Evolutionary conservation across 2,113 vertebrate species (phyloP), one percentile per base, ranked within the genome.

Genomic region (Gnathonemus longibarbis): DNA sequence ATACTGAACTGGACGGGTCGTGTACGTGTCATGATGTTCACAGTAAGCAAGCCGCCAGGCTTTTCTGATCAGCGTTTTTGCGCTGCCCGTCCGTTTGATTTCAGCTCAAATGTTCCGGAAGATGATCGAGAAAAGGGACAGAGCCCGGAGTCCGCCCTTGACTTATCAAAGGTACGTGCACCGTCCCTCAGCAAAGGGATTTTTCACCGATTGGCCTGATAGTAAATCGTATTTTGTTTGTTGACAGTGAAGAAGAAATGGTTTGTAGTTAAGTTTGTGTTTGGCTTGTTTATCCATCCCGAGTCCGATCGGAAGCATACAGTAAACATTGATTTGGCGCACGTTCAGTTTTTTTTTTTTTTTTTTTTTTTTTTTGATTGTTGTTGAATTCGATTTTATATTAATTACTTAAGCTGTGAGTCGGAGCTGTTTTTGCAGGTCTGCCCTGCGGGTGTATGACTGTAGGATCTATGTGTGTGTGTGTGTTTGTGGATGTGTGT

Each of bases 91-190:
- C 52, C 27, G 27, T 19, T 39, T 88, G 11, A 84, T 90, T 90
- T 42, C 77, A 91, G 89, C 50, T 85, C 89, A 24, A 13, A 83
- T 84, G 53, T 35, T 39, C 27, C 66, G 74, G 66, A 66, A 19
- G 27, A 66, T 66, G 90, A 89, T 66, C 62, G 35, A 89, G 83
- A 31, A 42, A 42, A 17, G 17, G 56, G 87, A 74, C 80, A 58
- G 66, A 89, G 11, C 1, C 70, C 19, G 53, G 52, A 88, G 11
- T 77, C 62, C 11, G 70, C 70, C 42, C 70, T 58, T 46, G 84
- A 91, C 3, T 52, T 90, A 46, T 46, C 89, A 39, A 84, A 91
- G 90, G 90, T 91, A 91, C 39, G 74, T 19, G 13, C 45, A 15
- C 35, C 39, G 7, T 24, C 19, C 19, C 53, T 10, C 7, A 27